These are phyloP conservation scores for Dendropsophus ebraccatus DNA, from an alignment of 2,113 vertebrate species.

Conservation along the genomic window DNA sequence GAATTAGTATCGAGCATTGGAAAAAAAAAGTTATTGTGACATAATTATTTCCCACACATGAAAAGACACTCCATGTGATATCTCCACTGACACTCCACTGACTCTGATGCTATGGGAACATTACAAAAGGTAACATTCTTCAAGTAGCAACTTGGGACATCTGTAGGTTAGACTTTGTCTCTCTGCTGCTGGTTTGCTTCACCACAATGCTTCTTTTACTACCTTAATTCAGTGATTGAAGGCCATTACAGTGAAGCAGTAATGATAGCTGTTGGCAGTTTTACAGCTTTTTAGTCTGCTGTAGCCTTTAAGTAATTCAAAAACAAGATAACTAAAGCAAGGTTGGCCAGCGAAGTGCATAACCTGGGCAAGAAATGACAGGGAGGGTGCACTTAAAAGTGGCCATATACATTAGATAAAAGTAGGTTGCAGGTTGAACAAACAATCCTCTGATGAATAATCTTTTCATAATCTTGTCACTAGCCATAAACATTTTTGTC, in stretches of 20 bases:
- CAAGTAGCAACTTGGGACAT: neutral
- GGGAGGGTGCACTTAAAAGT: conserved; percentile 22
- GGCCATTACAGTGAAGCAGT: neutral
- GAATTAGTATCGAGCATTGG: too few relatives aligned
- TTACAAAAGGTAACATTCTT: too few relatives aligned
- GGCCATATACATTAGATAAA: too few relatives aligned
- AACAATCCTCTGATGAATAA: too few relatives aligned
- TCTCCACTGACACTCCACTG: too few relatives aligned
- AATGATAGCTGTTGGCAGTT: neutral
- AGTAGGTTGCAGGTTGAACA: too few relatives aligned
- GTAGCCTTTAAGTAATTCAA: neutral
- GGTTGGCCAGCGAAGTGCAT: neutral
- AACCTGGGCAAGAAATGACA: conserved; percentile 3
- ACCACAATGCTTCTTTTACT: neutral
- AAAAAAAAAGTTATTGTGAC: too few relatives aligned
- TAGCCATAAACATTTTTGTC: too few relatives aligned
- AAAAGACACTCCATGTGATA: too few relatives aligned
- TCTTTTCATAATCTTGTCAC: too few relatives aligned
- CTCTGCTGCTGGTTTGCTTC: neutral
- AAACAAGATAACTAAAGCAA: conserved; percentile 6
- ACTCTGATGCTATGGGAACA: too few relatives aligned
- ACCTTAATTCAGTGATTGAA: neutral
- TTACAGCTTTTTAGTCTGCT: neutral
- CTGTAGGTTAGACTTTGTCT: neutral
- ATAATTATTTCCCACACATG: too few relatives aligned